Percentiles rank a stretch among this genome's conserved stretches.
Conservation (phyloP, 2,113 vertebrate species). For the Saguinus midas region DNA sequence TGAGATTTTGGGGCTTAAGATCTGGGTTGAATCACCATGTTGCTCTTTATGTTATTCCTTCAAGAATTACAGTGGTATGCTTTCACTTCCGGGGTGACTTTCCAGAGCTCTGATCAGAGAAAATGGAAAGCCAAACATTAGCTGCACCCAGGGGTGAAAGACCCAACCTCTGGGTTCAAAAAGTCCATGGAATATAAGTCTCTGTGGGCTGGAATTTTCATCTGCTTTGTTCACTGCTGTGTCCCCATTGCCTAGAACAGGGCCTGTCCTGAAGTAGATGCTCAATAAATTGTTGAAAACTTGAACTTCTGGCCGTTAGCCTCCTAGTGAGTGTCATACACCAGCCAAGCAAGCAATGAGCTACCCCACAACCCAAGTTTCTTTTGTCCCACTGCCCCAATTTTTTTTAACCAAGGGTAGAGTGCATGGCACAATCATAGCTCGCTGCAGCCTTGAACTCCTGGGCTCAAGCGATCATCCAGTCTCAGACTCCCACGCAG, state of each 20-base stretch:
- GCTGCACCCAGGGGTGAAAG: not conserved
- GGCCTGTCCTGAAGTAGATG: not conserved
- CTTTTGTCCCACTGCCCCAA: too few relatives aligned
- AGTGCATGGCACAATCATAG: too few relatives aligned
- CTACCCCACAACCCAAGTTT: not conserved
- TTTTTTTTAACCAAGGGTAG: too few relatives aligned
- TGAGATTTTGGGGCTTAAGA: slow-evolving; percentile 28
- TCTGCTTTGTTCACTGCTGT: not conserved
- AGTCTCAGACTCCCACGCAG: too few relatives aligned
- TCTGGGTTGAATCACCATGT: not conserved
- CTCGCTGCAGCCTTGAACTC: too few relatives aligned
- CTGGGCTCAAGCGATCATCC: too few relatives aligned
- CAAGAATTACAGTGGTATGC: too few relatives aligned
- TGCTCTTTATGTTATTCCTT: not conserved
- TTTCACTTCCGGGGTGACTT: not conserved
- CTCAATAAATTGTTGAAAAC: not conserved
- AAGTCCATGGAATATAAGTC: not conserved
- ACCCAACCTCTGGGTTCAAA: not conserved
- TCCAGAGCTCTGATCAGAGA: not conserved
- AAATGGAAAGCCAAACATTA: not conserved
- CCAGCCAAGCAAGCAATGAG: not conserved
- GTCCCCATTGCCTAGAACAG: not conserved
- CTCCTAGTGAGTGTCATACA: not conserved
- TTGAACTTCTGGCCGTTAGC: not conserved
- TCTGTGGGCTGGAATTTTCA: too few relatives aligned